These are phyloP conservation scores for Platycercus adscitus DNA, from an alignment of 2,113 vertebrate genomes.

Conservation along the genomic window DNA sequence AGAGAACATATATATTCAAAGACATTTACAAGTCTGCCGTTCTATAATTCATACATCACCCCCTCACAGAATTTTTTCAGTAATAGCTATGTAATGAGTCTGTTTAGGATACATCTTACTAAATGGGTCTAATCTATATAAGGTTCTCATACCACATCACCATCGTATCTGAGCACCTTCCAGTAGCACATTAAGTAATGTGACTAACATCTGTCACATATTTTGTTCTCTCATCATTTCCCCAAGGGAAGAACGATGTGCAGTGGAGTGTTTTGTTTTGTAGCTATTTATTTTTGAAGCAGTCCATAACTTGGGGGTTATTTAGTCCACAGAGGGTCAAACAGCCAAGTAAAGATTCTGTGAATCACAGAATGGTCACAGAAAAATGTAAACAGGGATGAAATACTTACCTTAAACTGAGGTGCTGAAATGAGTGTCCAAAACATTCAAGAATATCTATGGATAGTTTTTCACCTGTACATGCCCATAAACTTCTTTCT, in stretches of 20 bases:
- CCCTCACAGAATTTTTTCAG: not conserved
- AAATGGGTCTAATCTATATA: constrained; percentile 21
- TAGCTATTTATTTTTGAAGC: constrained; percentile 1
- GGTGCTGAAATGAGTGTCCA: not conserved
- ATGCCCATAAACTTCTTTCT: not conserved
- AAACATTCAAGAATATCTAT: not conserved
- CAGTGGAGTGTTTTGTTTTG: constrained; percentile 13
- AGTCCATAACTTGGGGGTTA: not conserved
- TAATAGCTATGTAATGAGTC: not conserved
- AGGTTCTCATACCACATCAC: not conserved
- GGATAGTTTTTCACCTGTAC: not conserved
- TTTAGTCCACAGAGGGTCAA: not conserved
- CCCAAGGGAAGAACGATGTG: not conserved
- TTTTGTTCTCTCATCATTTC: constrained; percentile 2
- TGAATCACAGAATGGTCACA: not conserved
- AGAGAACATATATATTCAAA: constrained; percentile 23
- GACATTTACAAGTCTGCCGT: constrained; percentile 10
- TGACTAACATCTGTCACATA: constrained; percentile 19
- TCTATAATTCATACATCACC: not conserved
- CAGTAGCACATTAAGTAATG: constrained; percentile 14
- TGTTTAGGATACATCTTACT: not conserved
- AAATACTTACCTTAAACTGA: not conserved
- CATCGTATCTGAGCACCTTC: not conserved
- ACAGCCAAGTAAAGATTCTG: not conserved
- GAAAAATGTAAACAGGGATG: not conserved